Evolutionary conservation across 2,113 vertebrate genomes (phyloP).

Genomic region (Heterochromis multidens): DNA sequence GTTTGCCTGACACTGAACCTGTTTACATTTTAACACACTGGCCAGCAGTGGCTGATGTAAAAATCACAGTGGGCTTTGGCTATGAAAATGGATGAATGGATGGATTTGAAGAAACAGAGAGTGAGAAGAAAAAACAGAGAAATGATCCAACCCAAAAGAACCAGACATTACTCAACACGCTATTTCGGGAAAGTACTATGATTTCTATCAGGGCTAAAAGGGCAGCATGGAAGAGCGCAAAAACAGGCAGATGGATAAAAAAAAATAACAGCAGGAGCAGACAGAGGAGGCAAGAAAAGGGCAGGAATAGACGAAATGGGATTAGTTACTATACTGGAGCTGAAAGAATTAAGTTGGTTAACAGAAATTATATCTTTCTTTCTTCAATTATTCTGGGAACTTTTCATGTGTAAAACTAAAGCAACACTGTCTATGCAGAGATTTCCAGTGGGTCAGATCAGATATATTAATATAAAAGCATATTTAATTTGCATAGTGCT

Average conservation of each 20-base stretch:
- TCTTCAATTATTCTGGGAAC: not conserved
- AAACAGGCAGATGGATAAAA: conserved; percentile 31
- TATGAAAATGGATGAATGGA: not conserved
- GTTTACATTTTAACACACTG: conserved; percentile 17
- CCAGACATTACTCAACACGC: conserved; percentile 73
- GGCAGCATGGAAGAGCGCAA: conserved; percentile 20
- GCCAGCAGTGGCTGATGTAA: conserved; percentile 19
- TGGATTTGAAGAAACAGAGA: not conserved
- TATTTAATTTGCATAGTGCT: not conserved
- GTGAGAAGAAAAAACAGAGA: not conserved
- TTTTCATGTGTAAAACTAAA: not conserved
- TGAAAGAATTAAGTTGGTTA: not conserved
- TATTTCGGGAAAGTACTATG: conserved; percentile 63
- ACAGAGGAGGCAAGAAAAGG: not conserved
- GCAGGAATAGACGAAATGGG: not conserved
- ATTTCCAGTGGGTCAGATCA: not conserved
- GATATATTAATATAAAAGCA: accelerated
- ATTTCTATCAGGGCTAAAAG: conserved; percentile 48
- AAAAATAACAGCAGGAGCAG: not conserved
- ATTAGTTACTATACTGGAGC: not conserved
- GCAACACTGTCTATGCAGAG: not conserved
- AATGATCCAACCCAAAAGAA: conserved; percentile 48
- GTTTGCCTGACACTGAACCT: not conserved
- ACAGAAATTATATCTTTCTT: not conserved
- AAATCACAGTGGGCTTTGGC: not conserved